Evolutionary conservation across 92 coral and sea anemone species (phyloP), one percentile per base, ranked within the genome.

Genomic region (Scolanthus callimorphus): DNA sequence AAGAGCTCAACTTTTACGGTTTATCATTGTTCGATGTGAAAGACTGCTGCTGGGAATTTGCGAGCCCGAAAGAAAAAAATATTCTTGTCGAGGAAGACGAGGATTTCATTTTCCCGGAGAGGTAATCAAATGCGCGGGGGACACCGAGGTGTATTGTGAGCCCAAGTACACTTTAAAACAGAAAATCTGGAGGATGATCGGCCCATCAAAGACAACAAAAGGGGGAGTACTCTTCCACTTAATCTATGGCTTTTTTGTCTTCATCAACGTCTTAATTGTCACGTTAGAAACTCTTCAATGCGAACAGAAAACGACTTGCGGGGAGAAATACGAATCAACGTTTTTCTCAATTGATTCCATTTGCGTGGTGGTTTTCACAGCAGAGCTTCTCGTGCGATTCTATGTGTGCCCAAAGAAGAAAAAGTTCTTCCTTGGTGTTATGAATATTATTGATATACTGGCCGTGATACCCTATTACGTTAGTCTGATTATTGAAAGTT

Each of bases 1-100:
- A 92, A 46, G 98, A 92, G 62, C 65, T 92, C 48, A 83, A 81
- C 31, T 92, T 88, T 67, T 92, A 88, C 53, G 98, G 98, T 11
- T 74, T 92, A 12, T 90, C 98, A 6, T 67, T 92, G 20, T 90
- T 79, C 65, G 87, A 89, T 63, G 98, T 92, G 20, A 70, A 85
- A 51, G 82, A 86, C 13, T 92, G 98, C 57, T 92, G 98, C 66
- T 90, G 85, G 78, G 98, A 92, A 19, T 29, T 88, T 26, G 84
- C 88, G 19, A 89, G 59, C 30, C 81, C 79, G 0, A 90, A 81
- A 53, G 91, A 92, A 52, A 90, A 63, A 55, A 49, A 65, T 9
- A 60, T 73, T 0, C 83, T 83, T 1, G 50, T 78, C 4, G 96
- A 88, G 49, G 86, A 64, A 3, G 89, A 88, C 13, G 85, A 88